Base-by-base conservation (phyloP, 1,140 invertebrate species). In the Ruditapes philippinarum region DNA sequence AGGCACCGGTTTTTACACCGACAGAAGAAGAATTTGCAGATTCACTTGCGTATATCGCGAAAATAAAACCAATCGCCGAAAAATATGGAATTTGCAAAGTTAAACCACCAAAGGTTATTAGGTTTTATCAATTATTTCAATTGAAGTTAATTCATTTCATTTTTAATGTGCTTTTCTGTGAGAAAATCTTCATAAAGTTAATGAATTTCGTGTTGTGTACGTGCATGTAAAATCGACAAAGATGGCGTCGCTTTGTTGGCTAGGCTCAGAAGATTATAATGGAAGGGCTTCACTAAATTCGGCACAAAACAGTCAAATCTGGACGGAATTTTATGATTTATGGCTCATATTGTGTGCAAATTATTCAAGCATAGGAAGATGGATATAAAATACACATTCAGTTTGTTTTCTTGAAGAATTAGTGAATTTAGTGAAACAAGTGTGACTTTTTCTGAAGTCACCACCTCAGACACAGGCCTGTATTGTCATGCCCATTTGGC, bases 81-180 rank as follows among this genome's bases (percentile, higher is more conserved):
- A 97, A 98, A 92, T 98, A 97, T 96, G 99, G 99, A 7, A 97
- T 99, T 78, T 99, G 98, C 93, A 97, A 98, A 95, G 98, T 99
- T 76, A 97, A 99, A 84, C 98, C 98, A 51, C 99, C 98, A 12
- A 94, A 97, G 36, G 97, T 96, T 90, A 93, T 92, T 95, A 54
- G 79, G 57, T 65, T 57, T 70, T 60, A 31, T 65, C 54, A 5
- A 12, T 51, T 70, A n/a, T 2, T 70, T 40, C 33, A 28, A 38
- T 17, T 70, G 17, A 1, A 70, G 38, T 70, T 5, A 28, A 38
- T 70, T 28, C 28, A 2, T 19, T 17, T 22, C 1, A 25, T 38
- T 38, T 38, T 28, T 70, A 14, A 1, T 33, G 19, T 1, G 0
- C 1, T 70, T 70, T 70, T 40, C 65, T 70, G 36, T 80, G 38